Percentiles rank a stretch among this genome's conserved stretches.
Conservation (phyloP, 2,888 invertebrate species). For the Latheticus oryzae region DNA sequence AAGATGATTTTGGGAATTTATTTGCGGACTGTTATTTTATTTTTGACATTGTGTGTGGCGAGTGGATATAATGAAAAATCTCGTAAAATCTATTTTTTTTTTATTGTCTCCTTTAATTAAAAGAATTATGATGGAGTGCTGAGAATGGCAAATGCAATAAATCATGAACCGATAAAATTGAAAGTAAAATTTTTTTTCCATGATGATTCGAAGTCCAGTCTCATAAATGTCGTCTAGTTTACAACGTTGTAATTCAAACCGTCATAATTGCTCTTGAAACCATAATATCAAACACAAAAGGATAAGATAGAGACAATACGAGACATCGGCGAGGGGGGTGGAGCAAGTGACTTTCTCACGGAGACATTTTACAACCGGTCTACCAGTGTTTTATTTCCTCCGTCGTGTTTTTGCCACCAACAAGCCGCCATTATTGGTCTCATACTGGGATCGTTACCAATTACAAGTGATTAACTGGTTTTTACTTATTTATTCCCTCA, state of each 20-base stretch:
- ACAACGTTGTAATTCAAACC: conserved; percentile 18
- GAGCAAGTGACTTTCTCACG: conserved; percentile 56
- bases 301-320: conserved; percentile 47
- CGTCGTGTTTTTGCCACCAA: conserved; percentile 56
- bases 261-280: conserved; percentile 23
- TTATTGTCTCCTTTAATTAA: too few relatives aligned
- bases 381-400: conserved; percentile 57
- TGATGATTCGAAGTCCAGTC: conserved; percentile 1
- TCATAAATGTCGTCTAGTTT: conserved; percentile 22
- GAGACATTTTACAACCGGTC: conserved; percentile 54
- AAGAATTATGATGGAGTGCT: background rate
- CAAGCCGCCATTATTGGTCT: conserved; percentile 56
- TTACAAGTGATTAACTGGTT: conserved; percentile 56
- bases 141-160: conserved; percentile 1
- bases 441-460: conserved; percentile 59
- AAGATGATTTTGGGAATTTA: too few relatives aligned
- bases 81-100: too few relatives aligned
- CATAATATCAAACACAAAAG: conserved; percentile 34
- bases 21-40: too few relatives aligned
- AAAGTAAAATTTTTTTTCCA: conserved; percentile 6
- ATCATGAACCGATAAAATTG: conserved; percentile 1
- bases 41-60: too few relatives aligned
- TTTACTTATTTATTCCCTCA: too few relatives aligned
- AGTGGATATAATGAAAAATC: too few relatives aligned
- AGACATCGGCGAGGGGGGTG: conserved; percentile 26